These are phyloP conservation scores for Atta cephalotes DNA, from an alignment of 1,140 invertebrate species.

Conservation along the genomic window DNA sequence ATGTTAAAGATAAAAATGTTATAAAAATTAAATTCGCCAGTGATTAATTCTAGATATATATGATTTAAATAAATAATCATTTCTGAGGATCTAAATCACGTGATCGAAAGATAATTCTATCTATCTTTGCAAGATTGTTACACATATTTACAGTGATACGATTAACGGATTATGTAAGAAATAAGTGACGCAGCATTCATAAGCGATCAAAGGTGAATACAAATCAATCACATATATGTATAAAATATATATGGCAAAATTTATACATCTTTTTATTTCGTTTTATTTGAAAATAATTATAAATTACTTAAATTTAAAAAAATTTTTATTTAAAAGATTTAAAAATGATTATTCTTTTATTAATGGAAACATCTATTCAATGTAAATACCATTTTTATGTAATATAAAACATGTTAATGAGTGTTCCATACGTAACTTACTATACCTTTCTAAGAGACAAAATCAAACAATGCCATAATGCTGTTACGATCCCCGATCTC, in stretches of 20 bases:
- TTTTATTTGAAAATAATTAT: neutral
- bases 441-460: slow-evolving; percentile 90
- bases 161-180: slow-evolving; percentile 13
- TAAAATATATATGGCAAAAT: neutral
- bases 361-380: neutral
- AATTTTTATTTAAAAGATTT: neutral
- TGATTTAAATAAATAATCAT: neutral
- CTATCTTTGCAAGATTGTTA: slow-evolving; percentile 15
- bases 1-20: neutral
- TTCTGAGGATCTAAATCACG: neutral
- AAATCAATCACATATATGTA: neutral
- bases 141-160: neutral
- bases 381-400: neutral
- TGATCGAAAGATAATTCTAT: slow-evolving; percentile 21
- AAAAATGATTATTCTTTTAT: neutral
- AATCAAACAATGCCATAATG: slow-evolving; percentile 92
- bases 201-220: neutral
- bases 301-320: neutral
- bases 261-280: neutral
- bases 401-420: neutral
- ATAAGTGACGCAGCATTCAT: neutral
- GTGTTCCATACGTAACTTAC: neutral
- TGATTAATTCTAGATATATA: neutral
- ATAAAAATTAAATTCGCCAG: neutral
- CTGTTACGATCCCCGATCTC: slow-evolving; percentile 90